A percentile compares a stretch with the other conserved stretches of the same genome.
Evolutionary conservation across 2,113 vertebrate genomes (phyloP).

Genomic region (Petrocephalus zakoni): DNA sequence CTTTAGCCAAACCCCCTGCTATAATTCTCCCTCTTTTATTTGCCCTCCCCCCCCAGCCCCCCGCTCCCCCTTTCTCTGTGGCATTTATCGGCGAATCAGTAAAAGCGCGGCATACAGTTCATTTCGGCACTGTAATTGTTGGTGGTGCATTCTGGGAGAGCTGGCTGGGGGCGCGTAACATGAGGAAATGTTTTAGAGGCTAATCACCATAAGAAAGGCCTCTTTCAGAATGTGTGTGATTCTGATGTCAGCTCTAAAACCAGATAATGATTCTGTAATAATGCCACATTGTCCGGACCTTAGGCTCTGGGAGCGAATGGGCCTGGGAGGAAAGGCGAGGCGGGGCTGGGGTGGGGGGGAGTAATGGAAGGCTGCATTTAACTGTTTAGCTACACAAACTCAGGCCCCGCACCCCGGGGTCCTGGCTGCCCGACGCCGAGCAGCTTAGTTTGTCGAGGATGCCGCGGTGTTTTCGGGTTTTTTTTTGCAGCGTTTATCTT

Average conservation of each 20-base stretch:
- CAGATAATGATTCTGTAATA: conserved; percentile 89
- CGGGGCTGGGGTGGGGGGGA: neutral
- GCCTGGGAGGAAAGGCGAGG: neutral
- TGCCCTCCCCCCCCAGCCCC: neutral
- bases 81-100: conserved; percentile 68
- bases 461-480: neutral
- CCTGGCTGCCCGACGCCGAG: neutral
- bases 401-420: neutral
- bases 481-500: neutral
- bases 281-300: conserved; percentile 86
- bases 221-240: conserved; percentile 80
- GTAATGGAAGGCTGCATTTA: neutral
- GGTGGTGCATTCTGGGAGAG: conserved; percentile 78
- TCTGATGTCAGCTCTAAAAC: conserved; percentile 82
- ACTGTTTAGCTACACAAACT: neutral
- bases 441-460: neutral
- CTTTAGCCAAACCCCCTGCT: conserved; percentile 28
- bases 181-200: conserved; percentile 82
- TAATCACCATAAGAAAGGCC: conserved; percentile 87
- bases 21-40: conserved; percentile 20
- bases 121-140: conserved; percentile 78
- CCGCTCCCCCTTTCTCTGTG: conserved; percentile 61
- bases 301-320: conserved; percentile 61
- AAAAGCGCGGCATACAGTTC: conserved; percentile 68
- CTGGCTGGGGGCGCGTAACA: conserved; percentile 67